phyloP scores from a whole-genome alignment of 2,113 vertebrate genomes.

The Anolis carolinensis region DNA sequence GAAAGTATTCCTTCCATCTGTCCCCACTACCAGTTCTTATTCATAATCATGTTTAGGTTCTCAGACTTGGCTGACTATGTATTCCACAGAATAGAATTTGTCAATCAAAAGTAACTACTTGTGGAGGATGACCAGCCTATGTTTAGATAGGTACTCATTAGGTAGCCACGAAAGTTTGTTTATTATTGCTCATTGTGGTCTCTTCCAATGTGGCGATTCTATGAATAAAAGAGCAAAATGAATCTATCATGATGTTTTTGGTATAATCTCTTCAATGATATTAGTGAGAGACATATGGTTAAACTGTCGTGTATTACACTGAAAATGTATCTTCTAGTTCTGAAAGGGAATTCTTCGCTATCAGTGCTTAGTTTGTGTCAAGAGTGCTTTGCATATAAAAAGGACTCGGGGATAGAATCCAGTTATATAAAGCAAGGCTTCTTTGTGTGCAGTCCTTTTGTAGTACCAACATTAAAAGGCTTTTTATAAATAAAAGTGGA shows the following conservation, averaged over 20 bases:
- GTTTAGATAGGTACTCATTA: background rate
- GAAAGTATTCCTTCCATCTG: background rate
- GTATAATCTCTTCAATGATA: background rate
- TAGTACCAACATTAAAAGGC: slow-evolving; percentile 69
- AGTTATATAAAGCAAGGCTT: slow-evolving; percentile 64
- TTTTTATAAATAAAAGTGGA: slow-evolving; percentile 75
- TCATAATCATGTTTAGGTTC: background rate
- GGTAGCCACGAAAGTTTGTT: background rate
- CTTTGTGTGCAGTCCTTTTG: slow-evolving; percentile 67
- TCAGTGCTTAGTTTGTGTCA: slow-evolving; percentile 46
- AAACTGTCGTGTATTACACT: slow-evolving; percentile 37
- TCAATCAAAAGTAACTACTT: background rate
- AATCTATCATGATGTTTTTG: background rate
- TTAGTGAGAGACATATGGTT: slow-evolving; percentile 41
- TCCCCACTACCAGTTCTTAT: no score
- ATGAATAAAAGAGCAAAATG: background rate
- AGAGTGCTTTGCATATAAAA: slow-evolving; percentile 68
- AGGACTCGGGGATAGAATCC: slow-evolving; percentile 56
- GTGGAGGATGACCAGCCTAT: background rate
- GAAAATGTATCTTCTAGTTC: slow-evolving; percentile 50
- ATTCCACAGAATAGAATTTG: background rate
- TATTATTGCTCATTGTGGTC: background rate
- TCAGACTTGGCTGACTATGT: background rate
- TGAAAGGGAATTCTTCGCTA: slow-evolving; percentile 56
- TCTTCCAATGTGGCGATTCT: background rate